A percentile compares a stretch with the other conserved stretches of the same genome.
phyloP scores from a whole-genome alignment of 1,140 invertebrate genomes.

The Atta colombica region DNA sequence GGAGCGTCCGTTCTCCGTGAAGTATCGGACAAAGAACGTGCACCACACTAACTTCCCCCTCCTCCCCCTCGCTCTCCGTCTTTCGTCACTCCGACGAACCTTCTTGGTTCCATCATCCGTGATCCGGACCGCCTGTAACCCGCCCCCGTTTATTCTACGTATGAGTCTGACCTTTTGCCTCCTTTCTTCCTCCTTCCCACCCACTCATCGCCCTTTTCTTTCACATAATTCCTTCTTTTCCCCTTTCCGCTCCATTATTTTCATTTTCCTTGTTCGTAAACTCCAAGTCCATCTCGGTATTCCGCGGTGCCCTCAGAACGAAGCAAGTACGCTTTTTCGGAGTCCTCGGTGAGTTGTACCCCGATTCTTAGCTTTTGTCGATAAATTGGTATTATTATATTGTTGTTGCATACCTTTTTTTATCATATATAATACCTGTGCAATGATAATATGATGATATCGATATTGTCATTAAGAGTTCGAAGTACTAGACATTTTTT shows the following conservation, averaged over 20 bases:
- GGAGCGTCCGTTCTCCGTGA: slow-evolving; percentile 77
- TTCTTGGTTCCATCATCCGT: slow-evolving; percentile 47
- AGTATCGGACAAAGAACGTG: slow-evolving; percentile 84
- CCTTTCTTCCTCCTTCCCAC: not conserved
- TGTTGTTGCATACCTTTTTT: too few relatives aligned
- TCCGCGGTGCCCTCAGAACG: not conserved
- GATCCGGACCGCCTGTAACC: slow-evolving; percentile 26
- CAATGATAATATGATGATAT: too few relatives aligned
- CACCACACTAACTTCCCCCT: slow-evolving; percentile 59
- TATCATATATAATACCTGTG: too few relatives aligned
- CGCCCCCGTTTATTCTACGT: slow-evolving; percentile 33
- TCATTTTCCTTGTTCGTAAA: slow-evolving; percentile 40
- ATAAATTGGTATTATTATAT: too few relatives aligned
- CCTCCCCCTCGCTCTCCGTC: not conserved
- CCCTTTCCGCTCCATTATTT: slow-evolving; percentile 52
- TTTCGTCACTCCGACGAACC: slow-evolving; percentile 40
- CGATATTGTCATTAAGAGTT: too few relatives aligned
- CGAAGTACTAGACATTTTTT: not conserved
- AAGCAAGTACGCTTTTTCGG: slow-evolving; percentile 28
- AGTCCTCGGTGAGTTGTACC: not conserved
- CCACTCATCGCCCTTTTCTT: not conserved
- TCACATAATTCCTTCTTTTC: slow-evolving; percentile 6
- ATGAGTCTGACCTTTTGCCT: slow-evolving; percentile 18
- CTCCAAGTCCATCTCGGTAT: slow-evolving; percentile 25
- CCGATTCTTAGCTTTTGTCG: too few relatives aligned